phyloP scores from a whole-genome alignment of 1,140 invertebrate genomes.

The Hylaeus anthracinus region DNA sequence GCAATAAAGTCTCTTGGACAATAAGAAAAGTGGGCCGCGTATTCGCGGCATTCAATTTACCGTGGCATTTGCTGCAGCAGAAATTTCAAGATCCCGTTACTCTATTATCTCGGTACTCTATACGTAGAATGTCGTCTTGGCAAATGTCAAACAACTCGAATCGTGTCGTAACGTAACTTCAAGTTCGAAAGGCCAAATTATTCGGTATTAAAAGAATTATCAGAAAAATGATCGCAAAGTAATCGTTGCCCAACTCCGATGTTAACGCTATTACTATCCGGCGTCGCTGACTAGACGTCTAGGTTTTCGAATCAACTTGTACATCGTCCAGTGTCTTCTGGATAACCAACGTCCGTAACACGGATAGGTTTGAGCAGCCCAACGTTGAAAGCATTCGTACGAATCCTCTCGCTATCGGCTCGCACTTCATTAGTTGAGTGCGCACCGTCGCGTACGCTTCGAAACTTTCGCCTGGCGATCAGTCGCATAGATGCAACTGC shows the following conservation, averaged over 20 bases:
- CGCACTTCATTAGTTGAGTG: conserved; percentile 52
- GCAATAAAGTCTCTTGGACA: not conserved
- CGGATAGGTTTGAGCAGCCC: not conserved
- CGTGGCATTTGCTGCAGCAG: conserved; percentile 1
- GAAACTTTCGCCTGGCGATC: conserved; percentile 25
- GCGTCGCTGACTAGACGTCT: too few relatives aligned
- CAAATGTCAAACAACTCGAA: conserved; percentile 7
- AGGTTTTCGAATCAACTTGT: not conserved
- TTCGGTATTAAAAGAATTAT: too few relatives aligned
- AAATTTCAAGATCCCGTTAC: conserved; percentile 2
- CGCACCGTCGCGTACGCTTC: conserved; percentile 34
- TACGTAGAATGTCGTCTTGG: conserved; percentile 4
- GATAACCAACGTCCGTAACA: not conserved
- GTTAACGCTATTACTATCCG: too few relatives aligned
- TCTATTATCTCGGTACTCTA: not conserved
- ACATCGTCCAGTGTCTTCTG: too few relatives aligned
- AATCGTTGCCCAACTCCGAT: too few relatives aligned
- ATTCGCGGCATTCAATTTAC: not conserved
- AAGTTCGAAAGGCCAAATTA: not conserved
- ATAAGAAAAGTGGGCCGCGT: not conserved
- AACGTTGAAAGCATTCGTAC: not conserved
- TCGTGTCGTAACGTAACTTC: not conserved
- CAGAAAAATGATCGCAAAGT: too few relatives aligned
- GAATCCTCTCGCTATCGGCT: conserved; percentile 17
- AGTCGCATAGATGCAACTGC: not conserved